Base-by-base conservation (phyloP, 2,888 invertebrate genomes). In the Leptarthrus brevirostris region DNA sequence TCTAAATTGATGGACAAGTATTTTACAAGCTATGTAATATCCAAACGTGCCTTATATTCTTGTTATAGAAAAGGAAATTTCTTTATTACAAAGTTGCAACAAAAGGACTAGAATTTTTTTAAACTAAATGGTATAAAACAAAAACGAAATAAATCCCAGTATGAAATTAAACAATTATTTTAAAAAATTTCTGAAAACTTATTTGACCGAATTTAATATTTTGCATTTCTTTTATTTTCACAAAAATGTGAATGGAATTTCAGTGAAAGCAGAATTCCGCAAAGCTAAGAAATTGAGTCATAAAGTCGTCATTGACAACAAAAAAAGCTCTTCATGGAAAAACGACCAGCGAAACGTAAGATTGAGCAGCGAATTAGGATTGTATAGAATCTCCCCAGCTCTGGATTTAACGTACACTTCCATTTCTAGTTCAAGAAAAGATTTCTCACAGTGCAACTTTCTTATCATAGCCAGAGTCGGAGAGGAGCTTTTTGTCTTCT, bases 281-380 rank as follows among this genome's bases (percentile, higher is more conserved):
- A 36, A 58, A 58, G 40, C 36, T 34, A 64, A 64, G 47, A 47
- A 44, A 64, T 64, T 64, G 64, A 64, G 64, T 64, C 64, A 64
- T 64, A 44, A 20, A n/a, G n/a, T n/a, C n/a, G n/a, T n/a, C n/a
- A n/a, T n/a, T n/a, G 64, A 6, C 64, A 14, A 64, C 47, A 22
- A 58, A 58, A 56, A 64, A 64, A 64, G 64, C 64, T 64, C 44
- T 64, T 22, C 44, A 24, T 64, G 64, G 44, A 64, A 64, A 44
- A 24, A 22, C 16, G n/a, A n/a, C n/a, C n/a, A n/a, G n/a, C n/a
- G 26, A 64, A 64, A 3, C 12, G 26, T 24, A 44, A 64, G 44
- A 64, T 64, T 47, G 64, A 14, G 40, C 44, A 20, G 40, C 10
- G 56, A 56, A 56, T 30, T 30, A 14, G 40, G 8, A 40, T 40